Conservation (phyloP, 2,888 invertebrate species). For the Pediacus dermestoides region DNA sequence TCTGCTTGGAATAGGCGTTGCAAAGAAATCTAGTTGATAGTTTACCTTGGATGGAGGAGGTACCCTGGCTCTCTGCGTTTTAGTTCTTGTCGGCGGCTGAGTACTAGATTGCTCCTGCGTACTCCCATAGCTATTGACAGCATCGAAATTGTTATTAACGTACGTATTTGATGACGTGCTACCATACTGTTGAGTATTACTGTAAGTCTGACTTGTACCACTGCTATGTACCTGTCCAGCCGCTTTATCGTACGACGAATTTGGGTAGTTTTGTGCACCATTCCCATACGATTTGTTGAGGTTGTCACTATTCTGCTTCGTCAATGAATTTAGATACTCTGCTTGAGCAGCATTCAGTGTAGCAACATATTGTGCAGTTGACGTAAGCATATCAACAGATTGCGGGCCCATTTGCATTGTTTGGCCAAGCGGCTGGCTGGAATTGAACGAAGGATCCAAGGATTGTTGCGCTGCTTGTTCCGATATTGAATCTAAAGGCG, state of each 20-base stretch:
- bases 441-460: too few relatives aligned
- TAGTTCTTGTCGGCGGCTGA: slow-evolving; percentile 54
- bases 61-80: slow-evolving; percentile 67
- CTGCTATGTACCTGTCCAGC: slow-evolving; percentile 18
- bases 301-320: slow-evolving; percentile 53
- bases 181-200: slow-evolving; percentile 18
- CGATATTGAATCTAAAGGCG: slow-evolving; percentile 36
- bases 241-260: slow-evolving; percentile 14
- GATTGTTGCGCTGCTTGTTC: neutral
- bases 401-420: slow-evolving; percentile 25
- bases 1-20: too few relatives aligned
- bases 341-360: slow-evolving; percentile 57
- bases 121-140: slow-evolving; percentile 30
- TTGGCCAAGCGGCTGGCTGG: slow-evolving; percentile 13
- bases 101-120: slow-evolving; percentile 19
- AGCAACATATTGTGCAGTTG: slow-evolving; percentile 33
- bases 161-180: slow-evolving; percentile 26
- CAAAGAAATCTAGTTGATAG: too few relatives aligned
- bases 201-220: slow-evolving; percentile 14
- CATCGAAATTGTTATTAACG: slow-evolving; percentile 20
- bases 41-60: slow-evolving; percentile 82
- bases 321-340: slow-evolving; percentile 58
- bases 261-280: slow-evolving; percentile 7
- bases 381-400: slow-evolving; percentile 7
- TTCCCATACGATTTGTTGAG: slow-evolving; percentile 37